A percentile compares a stretch with the other conserved stretches of the same genome.
Conservation (phyloP, 2,113 vertebrate genomes). For the Podiceps cristatus region DNA sequence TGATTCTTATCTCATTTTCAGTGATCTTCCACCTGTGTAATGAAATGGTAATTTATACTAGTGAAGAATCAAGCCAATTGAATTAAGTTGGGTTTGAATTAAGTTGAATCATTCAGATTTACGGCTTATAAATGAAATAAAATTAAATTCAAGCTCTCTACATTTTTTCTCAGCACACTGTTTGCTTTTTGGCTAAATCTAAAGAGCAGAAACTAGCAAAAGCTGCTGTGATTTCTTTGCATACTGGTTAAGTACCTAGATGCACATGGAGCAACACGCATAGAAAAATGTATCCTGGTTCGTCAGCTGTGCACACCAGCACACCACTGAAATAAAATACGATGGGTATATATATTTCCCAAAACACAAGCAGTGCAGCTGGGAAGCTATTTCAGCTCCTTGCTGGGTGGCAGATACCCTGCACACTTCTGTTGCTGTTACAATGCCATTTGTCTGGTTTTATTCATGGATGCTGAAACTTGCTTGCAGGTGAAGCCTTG, state of each 20-base stretch:
- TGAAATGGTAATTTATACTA: constrained; percentile 37
- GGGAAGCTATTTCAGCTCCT: neutral
- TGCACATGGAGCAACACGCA: neutral
- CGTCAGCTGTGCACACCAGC: neutral
- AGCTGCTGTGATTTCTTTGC: neutral
- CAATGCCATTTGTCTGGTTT: neutral
- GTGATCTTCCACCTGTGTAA: constrained; percentile 32
- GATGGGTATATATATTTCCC: neutral
- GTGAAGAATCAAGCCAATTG: neutral
- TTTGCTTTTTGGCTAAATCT: neutral
- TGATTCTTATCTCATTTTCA: constrained; percentile 15
- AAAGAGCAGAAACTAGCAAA: neutral
- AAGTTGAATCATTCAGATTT: constrained; percentile 1
- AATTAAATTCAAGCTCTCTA: neutral
- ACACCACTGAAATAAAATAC: neutral
- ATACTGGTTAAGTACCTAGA: neutral
- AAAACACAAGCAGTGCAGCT: neutral
- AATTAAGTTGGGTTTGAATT: neutral
- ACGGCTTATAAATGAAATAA: neutral
- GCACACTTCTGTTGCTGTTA: neutral
- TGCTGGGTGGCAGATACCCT: neutral
- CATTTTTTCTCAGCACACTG: neutral
- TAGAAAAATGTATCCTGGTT: neutral
- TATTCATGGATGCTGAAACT: neutral
- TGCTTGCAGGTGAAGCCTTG: constrained; percentile 89